phyloP scores from a whole-genome alignment of 2,113 vertebrate species.

The Sinocyclocheilus rhinocerous region DNA sequence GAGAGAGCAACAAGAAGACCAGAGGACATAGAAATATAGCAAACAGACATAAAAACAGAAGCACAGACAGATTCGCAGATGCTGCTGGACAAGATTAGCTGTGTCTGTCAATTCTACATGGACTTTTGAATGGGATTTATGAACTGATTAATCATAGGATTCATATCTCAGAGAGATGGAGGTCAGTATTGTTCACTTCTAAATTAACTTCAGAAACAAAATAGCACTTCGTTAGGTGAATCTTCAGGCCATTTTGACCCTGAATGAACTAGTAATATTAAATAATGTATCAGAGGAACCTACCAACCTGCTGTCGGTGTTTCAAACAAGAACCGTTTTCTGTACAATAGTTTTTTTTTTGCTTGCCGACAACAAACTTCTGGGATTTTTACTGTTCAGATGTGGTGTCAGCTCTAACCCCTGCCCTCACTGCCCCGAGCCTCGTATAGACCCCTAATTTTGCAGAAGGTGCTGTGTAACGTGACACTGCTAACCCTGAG shows the following conservation, averaged over 20 bases:
- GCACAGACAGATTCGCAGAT: neutral
- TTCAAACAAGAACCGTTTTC: neutral
- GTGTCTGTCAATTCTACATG: constrained; percentile 40
- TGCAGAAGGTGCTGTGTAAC: constrained; percentile 58
- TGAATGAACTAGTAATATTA: neutral
- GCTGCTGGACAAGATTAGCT: neutral
- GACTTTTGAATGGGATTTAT: constrained; percentile 50
- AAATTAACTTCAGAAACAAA: neutral
- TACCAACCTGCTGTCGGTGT: constrained; percentile 1
- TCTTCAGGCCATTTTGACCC: neutral
- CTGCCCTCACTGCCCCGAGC: constrained; percentile 16
- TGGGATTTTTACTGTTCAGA: constrained; percentile 54
- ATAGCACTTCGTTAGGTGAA: neutral
- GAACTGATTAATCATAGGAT: constrained; percentile 31
- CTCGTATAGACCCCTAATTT: neutral
- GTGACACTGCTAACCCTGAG: constrained; percentile 57
- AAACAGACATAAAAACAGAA: neutral
- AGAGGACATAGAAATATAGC: neutral
- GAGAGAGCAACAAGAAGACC: neutral
- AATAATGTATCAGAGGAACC: neutral
- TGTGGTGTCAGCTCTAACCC: constrained; percentile 61
- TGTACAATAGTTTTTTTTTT: constrained; percentile 13
- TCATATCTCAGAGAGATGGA: constrained; percentile 51
- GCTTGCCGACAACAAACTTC: constrained; percentile 58
- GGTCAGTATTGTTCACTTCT: constrained; percentile 51